Evolutionary conservation across 2,113 vertebrate genomes (phyloP).

Genomic region (Sander vitreus): DNA sequence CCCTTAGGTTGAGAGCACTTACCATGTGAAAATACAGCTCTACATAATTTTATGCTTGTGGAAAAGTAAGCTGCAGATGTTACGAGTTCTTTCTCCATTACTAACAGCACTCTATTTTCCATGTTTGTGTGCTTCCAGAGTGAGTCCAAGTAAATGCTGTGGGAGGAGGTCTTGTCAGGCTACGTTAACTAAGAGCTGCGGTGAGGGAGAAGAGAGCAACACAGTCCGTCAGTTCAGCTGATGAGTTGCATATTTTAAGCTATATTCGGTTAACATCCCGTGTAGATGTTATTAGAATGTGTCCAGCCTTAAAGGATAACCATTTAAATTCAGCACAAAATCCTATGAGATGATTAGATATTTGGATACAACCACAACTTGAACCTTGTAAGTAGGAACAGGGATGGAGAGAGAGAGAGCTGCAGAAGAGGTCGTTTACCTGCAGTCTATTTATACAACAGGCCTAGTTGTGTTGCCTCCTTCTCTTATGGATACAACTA

Average conservation of each 20-base stretch:
- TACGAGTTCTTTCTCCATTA: slow-evolving; percentile 44
- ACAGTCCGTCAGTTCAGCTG: slow-evolving; percentile 38
- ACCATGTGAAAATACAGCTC: slow-evolving; percentile 67
- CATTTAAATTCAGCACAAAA: slow-evolving; percentile 22
- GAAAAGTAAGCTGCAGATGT: slow-evolving; percentile 43
- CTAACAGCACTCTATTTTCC: slow-evolving; percentile 69
- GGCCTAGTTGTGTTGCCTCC: neutral
- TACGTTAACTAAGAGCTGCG: slow-evolving; percentile 47
- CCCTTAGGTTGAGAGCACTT: slow-evolving; percentile 47
- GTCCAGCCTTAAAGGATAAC: slow-evolving; percentile 7
- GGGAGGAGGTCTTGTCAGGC: slow-evolving; percentile 61
- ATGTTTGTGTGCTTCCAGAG: slow-evolving; percentile 67
- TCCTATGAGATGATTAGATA: neutral
- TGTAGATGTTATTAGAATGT: slow-evolving; percentile 34
- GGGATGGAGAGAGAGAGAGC: neutral
- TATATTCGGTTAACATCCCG: slow-evolving; percentile 42
- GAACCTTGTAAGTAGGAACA: neutral
- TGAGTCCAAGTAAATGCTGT: slow-evolving; percentile 59
- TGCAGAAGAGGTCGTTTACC: slow-evolving; percentile 12
- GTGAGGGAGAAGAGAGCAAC: slow-evolving; percentile 23
- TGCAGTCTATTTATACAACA: slow-evolving; percentile 15
- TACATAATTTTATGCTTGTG: slow-evolving; percentile 60
- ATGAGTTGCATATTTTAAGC: slow-evolving; percentile 38
- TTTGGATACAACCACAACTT: slow-evolving; percentile 29
- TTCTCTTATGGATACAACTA: neutral